Evolutionary conservation across 2,113 vertebrate genomes (phyloP), one percentile per base, ranked within the genome.

Genomic region (Urocolius indicus): DNA sequence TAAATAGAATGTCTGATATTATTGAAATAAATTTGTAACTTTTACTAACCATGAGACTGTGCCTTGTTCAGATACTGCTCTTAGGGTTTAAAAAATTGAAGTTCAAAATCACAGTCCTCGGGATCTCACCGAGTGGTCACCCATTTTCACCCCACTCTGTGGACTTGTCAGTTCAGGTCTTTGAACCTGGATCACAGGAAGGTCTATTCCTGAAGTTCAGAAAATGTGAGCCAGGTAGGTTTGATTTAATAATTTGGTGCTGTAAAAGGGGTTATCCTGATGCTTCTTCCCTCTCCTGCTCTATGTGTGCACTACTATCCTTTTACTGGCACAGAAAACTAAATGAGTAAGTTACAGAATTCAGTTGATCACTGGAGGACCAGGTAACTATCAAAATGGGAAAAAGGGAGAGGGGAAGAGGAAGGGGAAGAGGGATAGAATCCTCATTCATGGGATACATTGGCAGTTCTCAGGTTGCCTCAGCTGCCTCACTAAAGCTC

Each of bases 271-370:
- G 23, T 71, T 10, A 29, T 55, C 45, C 52, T 94, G 18, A 27
- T 82, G 6, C 32, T 72, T 41, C 24, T 54, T 17, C 24, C 10
- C 8, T 74, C 38, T 81, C 29, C 22, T 79, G 27, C 29, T 59
- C 32, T 51, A 0, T n/a, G 13, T 29, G 30, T 13, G 34, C 4
- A 5, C 20, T 90, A 21, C 19, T 0, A 3, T 34, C 13, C 22
- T 54, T 30, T 51, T n/a, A 6, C 46, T 63, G 84, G 11, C 8
- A 9, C 52, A 94, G 58, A 85, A 61, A 69, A 43, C 21, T 54
- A 21, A 55, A 11, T 1, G 4, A 62, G 27, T 23, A 45, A 34
- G 86, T 72, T 72, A 43, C 46, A 68, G 26, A 52, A 30, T 77
- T 73, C 29, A 57, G 38, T 45, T 48, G 59, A 24, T 66, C 46